Evolutionary conservation across 1,140 invertebrate species (phyloP), one percentile per base, ranked within the genome.

Genomic region (Drosophila jambulina): DNA sequence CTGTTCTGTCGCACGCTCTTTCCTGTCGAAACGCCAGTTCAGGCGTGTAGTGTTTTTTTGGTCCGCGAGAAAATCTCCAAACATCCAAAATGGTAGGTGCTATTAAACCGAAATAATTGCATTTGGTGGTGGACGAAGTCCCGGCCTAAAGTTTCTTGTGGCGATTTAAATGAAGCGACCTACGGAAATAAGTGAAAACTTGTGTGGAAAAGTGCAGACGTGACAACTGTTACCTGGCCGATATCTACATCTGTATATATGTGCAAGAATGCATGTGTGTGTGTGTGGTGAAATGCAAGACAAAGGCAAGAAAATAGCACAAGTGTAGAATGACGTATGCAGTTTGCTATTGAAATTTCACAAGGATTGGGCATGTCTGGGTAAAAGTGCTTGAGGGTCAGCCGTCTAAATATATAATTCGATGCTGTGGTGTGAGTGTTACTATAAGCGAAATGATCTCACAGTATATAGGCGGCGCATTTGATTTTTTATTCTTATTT

Each of bases 1-100:
- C n/a, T n/a, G n/a, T n/a, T n/a, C 43, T n/a, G 25, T 36, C 9
- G 19, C 61, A 67, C 93, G 92, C 92, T 94, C 93, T 93, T 94
- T 94, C 94, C 94, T 94, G 93, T 95, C 95, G 95, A 95, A 83
- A 95, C 96, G 96, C 96, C 96, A 96, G 96, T 95, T 95, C 95
- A 96, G 96, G 95, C 95, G 96, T 95, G 96, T 96, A 94, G 95
- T 96, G 93, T 94, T 95, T 95, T 95, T 94, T 94, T 90, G 78
- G 61, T 83, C 94, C 94, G 94, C 93, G 82, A 69, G 77, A 94
- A 94, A 95, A 97, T 97, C 96, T 93, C 93, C 94, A 95, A 96
- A 95, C 96, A 97, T 97, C 96, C 96, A 97, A 96, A 93, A 97
- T 97, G 96, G 96, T 97, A 94, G 94, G 96, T 95, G 92, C 17